phyloP scores from a whole-genome alignment of 2,797 vertebrate species.

The Loris lydekkerianus region DNA sequence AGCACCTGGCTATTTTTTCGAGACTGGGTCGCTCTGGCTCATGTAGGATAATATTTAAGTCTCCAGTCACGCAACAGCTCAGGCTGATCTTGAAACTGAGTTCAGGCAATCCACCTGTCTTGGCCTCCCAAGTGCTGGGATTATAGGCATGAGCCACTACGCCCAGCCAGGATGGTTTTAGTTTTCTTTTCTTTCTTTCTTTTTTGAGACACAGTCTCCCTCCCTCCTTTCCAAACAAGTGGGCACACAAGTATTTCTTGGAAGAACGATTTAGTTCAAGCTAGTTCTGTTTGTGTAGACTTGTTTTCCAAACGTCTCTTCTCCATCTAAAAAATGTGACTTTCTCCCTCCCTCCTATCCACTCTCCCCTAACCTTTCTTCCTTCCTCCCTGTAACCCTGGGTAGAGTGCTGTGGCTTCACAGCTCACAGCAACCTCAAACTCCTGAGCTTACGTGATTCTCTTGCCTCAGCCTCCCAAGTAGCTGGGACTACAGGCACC shows the following conservation, averaged over 20 bases:
- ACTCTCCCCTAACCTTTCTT: no score
- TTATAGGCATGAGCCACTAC: no score
- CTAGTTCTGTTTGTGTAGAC: constrained; percentile 58
- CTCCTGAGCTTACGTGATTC: no score
- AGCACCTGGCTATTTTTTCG: no score
- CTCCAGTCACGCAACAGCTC: neutral
- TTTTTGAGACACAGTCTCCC: neutral
- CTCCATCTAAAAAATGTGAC: constrained; percentile 33
- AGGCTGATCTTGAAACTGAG: neutral
- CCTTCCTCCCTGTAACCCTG: no score
- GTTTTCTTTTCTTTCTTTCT: neutral
- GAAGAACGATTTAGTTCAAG: constrained; percentile 52
- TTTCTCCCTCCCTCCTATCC: neutral
- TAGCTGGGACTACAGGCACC: no score
- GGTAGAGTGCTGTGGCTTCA: no score
- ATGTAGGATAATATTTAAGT: no score
- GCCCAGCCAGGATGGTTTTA: neutral
- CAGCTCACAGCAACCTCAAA: no score
- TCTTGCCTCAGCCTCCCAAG: no score
- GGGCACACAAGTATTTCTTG: neutral
- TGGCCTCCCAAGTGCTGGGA: neutral
- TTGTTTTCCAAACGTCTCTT: constrained; percentile 27
- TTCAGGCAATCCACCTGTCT: neutral
- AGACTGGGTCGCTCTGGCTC: neutral
- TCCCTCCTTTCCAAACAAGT: neutral